Base-by-base conservation (phyloP, 92 coral and sea anemone genomes). In the Bergia puertoricense region DNA sequence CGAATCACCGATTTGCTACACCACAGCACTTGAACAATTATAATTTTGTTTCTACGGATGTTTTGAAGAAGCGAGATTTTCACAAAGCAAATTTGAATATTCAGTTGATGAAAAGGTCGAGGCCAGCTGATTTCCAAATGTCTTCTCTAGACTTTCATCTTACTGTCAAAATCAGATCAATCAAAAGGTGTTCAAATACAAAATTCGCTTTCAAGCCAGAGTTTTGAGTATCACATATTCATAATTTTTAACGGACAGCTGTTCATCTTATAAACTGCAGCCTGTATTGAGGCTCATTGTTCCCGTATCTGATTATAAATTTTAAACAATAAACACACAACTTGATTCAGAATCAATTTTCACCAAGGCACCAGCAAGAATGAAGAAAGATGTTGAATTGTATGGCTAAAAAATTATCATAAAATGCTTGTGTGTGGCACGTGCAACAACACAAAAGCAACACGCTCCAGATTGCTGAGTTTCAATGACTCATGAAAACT, bases 41-140 rank as follows among this genome's bases (percentile, higher is more conserved):
- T 20, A 71, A 82, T 23, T 22, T 82, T 67, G 86, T 84, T 84
- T 84, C 23, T 84, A 10, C 79, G 78, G 79, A 45, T 84, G 79
- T 69, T 84, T 71, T 69, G 59, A 73, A 84, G 30, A 30, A 22
- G 66, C 77, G 59, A 50, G n/a, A 71, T 50, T 69, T 9, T n/a
- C 66, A 11, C 15, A n/a, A 36, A 30, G 62, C n/a, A 72, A 69
- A 72, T 3, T 45, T 84, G 87, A 84, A 84, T 69, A 45, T 84
- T 69, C 30, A 30, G 30, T 30, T 46, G 42, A 84, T 71, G 79
- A 84, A 45, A 50, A 69, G 77, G 8, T 84, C 41, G 22, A 59
- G 1, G 50, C 85, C 85, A 81, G 85, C 71, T 81, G 74, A 81
- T 81, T 81, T 62, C 54, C 72, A 77, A 81, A 81, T 59, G 85